A percentile compares a stretch with the other conserved stretches of the same genome.
Evolutionary conservation across 2,888 invertebrate genomes (phyloP).

Genomic region (Odontothrips loti): DNA sequence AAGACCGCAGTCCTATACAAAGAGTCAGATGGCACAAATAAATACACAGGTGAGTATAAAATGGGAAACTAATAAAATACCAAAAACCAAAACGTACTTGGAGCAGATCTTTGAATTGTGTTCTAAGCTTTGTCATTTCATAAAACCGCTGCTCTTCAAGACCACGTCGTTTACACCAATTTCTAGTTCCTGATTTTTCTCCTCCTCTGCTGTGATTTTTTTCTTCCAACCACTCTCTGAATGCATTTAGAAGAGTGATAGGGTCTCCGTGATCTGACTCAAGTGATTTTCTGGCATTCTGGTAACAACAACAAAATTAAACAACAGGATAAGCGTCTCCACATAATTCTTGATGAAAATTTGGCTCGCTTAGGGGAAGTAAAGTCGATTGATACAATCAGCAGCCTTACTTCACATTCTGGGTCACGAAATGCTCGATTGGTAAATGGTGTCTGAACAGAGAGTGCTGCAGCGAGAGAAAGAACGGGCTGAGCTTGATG

Average conservation of each 20-base stretch:
- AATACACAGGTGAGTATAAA: too few species aligned
- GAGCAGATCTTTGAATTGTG: constrained; percentile 80
- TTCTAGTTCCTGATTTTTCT: constrained; percentile 49
- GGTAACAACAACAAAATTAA: constrained; percentile 37
- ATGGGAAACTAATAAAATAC: too few species aligned
- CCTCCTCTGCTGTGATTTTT: constrained; percentile 54
- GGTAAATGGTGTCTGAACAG: constrained; percentile 90
- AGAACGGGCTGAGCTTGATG: constrained; percentile 83
- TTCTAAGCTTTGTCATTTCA: constrained; percentile 88
- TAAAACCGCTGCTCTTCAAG: constrained; percentile 96
- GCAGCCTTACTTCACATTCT: constrained; percentile 64
- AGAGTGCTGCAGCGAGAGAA: constrained; percentile 84
- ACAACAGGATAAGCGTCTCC: constrained; percentile 22
- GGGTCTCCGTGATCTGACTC: constrained; percentile 97
- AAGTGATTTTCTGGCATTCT: constrained; percentile 69
- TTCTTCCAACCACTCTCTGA: constrained; percentile 81
- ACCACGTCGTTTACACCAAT: constrained; percentile 86
- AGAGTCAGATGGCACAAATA: background rate
- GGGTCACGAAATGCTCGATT: constrained; percentile 80
- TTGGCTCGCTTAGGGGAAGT: too few species aligned
- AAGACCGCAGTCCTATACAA: constrained; percentile 35
- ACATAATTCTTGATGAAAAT: background rate
- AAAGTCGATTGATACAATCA: background rate
- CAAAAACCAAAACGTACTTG: constrained; percentile 48
- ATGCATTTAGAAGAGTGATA: constrained; percentile 79